Evolutionary conservation across 1,140 invertebrate genomes (phyloP).

Genomic region (Tribolium castaneum): DNA sequence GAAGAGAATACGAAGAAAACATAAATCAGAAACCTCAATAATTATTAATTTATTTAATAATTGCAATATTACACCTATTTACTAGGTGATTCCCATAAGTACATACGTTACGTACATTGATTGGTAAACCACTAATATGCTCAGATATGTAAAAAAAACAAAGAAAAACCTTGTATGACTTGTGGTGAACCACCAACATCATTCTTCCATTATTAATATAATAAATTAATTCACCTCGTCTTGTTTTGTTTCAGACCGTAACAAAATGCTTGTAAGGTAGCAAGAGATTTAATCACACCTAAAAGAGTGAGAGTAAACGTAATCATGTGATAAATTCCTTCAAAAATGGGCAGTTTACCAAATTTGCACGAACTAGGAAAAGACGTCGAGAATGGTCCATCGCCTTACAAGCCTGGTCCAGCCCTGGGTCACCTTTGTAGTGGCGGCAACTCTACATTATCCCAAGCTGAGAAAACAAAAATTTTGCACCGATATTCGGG

Average conservation of each 20-base stretch:
- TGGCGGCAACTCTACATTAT: conserved; percentile 51
- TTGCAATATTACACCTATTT: no score
- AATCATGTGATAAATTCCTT: background rate
- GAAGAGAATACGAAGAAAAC: no score
- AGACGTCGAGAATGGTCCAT: conserved; percentile 62
- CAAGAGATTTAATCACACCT: background rate
- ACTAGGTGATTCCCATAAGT: no score
- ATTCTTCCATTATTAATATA: no score
- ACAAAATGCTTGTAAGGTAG: background rate
- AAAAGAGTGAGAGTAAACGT: background rate
- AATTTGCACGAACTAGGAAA: conserved; percentile 71
- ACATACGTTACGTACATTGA: no score
- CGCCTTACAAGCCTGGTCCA: conserved; percentile 56
- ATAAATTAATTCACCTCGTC: background rate
- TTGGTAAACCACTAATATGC: no score
- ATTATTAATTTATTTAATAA: no score
- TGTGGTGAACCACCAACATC: no score
- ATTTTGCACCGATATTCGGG: conserved; percentile 60
- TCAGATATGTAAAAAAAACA: no score
- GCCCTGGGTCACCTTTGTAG: conserved; percentile 63
- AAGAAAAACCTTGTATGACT: no score
- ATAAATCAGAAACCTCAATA: no score
- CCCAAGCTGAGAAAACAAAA: conserved; percentile 56
- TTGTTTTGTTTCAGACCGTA: background rate
- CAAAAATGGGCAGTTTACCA: conserved; percentile 72